Evolutionary conservation across 2,888 invertebrate genomes (phyloP).

Genomic region (Pristionchus mayeri): DNA sequence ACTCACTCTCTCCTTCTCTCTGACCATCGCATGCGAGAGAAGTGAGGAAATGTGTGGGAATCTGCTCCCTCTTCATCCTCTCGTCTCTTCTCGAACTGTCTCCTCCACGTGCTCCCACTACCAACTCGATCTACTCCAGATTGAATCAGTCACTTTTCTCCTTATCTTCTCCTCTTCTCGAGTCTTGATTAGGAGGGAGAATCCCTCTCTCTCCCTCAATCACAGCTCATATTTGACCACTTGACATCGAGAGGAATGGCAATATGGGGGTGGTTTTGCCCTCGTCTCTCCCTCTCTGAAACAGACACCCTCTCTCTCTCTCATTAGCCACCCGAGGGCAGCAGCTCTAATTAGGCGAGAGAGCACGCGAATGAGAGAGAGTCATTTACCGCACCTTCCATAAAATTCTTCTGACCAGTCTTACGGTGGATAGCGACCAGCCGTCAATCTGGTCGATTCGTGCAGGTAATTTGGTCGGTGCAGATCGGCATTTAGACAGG

Average conservation of each 20-base stretch:
- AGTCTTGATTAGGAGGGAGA: not conserved
- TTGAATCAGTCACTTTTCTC: conserved; percentile 25
- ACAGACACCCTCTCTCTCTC: conserved; percentile 27
- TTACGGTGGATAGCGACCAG: conserved; percentile 8
- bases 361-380: not conserved
- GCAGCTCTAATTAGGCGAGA: conserved; percentile 19
- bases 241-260: conserved; percentile 20
- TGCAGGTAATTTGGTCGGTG: not conserved
- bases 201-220: not conserved
- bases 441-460: conserved; percentile 8
- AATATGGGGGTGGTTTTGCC: conserved; percentile 22
- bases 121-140: not conserved
- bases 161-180: not conserved
- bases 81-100: not conserved
- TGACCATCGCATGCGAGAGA: not conserved
- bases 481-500: not conserved
- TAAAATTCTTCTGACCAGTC: not conserved
- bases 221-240: conserved; percentile 40
- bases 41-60: not conserved
- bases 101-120: not conserved
- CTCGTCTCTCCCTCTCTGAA: not conserved
- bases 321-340: conserved; percentile 28
- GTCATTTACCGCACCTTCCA: conserved; percentile 40
- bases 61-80: not conserved
- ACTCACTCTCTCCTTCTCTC: not conserved